Conservation (phyloP, 2,797 vertebrate species). For the Tenualosa ilisha region DNA sequence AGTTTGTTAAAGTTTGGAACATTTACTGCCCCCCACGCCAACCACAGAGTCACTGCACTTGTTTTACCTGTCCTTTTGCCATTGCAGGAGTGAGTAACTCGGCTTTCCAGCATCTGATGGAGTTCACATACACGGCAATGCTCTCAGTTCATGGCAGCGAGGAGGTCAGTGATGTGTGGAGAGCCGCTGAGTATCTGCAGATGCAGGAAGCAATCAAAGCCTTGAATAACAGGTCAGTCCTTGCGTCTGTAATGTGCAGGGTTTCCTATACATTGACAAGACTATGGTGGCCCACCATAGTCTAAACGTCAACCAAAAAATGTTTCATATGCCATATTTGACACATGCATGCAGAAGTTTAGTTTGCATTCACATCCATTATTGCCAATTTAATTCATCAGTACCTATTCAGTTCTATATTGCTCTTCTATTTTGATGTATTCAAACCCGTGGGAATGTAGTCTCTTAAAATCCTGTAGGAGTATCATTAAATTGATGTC, state of each 20-base stretch:
- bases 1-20: neutral
- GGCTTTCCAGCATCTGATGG: slow-evolving; percentile 94
- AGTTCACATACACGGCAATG: slow-evolving; percentile 96
- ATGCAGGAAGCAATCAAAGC: slow-evolving; percentile 99
- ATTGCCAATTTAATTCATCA: no score
- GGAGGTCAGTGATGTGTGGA: slow-evolving; percentile 93
- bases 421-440: no score
- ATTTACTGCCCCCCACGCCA: neutral
- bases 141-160: slow-evolving; percentile 87
- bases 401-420: no score
- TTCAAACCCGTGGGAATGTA: no score
- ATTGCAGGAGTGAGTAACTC: slow-evolving; percentile 91
- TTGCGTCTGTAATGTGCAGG: neutral
- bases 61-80: slow-evolving; percentile 18
- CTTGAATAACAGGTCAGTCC: slow-evolving; percentile 84
- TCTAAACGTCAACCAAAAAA: no score
- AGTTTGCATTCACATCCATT: no score
- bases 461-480: no score
- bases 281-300: no score
- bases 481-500: no score
- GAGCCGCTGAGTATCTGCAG: slow-evolving; percentile 97
- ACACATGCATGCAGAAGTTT: no score
- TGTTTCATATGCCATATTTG: no score
- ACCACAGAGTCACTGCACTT: neutral
- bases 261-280: neutral